phyloP scores from a whole-genome alignment of 2,888 invertebrate genomes.

The Lucinisca nassula region DNA sequence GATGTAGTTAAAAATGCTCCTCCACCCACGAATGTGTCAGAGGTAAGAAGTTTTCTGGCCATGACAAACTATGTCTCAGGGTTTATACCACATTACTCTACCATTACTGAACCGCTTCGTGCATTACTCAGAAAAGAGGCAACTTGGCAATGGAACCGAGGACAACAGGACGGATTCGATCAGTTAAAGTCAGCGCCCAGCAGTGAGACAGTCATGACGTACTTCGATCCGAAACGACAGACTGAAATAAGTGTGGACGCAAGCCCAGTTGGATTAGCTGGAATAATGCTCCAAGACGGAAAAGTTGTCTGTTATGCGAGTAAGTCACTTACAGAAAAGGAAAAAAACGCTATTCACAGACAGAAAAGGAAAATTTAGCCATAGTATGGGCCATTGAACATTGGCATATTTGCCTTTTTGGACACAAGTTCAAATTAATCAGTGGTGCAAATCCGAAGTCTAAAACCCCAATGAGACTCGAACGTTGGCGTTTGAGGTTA shows the following conservation, averaged over 20 bases:
- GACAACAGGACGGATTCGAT: conserved; percentile 13
- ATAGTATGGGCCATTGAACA: conserved; percentile 75
- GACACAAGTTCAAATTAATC: background rate
- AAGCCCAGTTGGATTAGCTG: conserved; percentile 70
- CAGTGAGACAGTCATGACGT: conserved; percentile 61
- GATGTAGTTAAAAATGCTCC: conserved; percentile 54
- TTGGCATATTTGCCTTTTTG: conserved; percentile 70
- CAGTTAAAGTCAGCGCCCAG: background rate
- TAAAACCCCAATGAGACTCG: background rate
- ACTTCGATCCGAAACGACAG: no score
- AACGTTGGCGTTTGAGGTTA: background rate
- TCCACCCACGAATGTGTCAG: conserved; percentile 31
- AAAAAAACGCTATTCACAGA: conserved; percentile 70
- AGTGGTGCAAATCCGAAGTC: background rate
- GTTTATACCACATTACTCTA: conserved; percentile 70
- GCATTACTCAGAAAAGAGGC: background rate
- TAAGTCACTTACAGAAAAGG: conserved; percentile 48
- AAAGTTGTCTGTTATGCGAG: conserved; percentile 65
- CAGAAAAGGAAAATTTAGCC: conserved; percentile 70
- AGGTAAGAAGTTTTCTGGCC: conserved; percentile 49
- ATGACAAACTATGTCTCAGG: conserved; percentile 65
- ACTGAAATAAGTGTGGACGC: conserved; percentile 63
- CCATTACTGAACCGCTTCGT: background rate
- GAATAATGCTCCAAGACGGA: conserved; percentile 57
- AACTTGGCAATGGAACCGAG: conserved; percentile 31